Conservation (phyloP, 2,797 vertebrate species). For the Acomys russatus region DNA sequence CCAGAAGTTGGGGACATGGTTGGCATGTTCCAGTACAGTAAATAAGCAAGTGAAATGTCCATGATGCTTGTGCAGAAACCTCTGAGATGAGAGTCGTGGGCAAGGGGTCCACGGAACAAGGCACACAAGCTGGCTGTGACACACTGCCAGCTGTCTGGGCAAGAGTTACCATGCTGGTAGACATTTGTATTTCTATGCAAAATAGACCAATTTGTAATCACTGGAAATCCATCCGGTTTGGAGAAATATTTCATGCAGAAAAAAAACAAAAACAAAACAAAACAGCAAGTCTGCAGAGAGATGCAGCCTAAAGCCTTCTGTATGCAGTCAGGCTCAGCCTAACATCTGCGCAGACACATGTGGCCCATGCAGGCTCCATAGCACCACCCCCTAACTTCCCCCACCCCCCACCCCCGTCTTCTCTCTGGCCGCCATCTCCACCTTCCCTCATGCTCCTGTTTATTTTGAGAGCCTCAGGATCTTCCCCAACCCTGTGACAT, state of each 20-base stretch:
- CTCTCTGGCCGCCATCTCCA: too few species aligned
- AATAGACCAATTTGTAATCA: background rate
- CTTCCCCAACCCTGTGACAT: slow-evolving; percentile 64
- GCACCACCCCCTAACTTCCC: fast-evolving
- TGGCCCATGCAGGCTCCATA: background rate
- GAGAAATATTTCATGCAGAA: background rate
- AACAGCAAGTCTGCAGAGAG: background rate
- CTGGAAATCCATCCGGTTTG: background rate
- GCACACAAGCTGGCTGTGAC: too few species aligned
- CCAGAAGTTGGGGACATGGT: background rate
- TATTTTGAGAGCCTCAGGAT: slow-evolving; percentile 56
- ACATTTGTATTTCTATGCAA: background rate
- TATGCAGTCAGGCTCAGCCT: background rate
- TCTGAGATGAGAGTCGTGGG: background rate
- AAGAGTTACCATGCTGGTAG: background rate
- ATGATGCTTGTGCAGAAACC: background rate
- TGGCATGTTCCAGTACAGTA: too few species aligned
- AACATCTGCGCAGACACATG: background rate
- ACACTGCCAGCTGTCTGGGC: background rate
- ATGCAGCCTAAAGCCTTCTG: background rate
- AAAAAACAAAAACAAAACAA: too few species aligned
- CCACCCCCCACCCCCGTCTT: too few species aligned
- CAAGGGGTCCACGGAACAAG: background rate
- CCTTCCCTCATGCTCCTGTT: background rate
- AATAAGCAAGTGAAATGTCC: background rate